A percentile compares a stretch with the other conserved stretches of the same genome.
phyloP scores from a whole-genome alignment of 1,140 invertebrate genomes.

The Stratiolaelaps scimitus region DNA sequence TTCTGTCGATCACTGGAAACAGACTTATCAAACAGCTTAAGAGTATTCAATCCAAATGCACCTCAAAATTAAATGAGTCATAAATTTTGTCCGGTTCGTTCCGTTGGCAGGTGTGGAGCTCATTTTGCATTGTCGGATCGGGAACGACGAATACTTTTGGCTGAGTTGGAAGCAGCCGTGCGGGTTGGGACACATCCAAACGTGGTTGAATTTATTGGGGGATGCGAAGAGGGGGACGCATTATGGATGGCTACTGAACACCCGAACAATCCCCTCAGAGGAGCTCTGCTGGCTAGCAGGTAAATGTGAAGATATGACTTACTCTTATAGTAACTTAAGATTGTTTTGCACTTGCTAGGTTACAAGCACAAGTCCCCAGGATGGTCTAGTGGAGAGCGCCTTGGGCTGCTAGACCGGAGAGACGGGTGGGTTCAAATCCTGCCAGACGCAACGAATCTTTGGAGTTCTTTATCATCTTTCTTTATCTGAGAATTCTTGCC shows the following conservation, averaged over 20 bases:
- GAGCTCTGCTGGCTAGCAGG: conserved; percentile 24
- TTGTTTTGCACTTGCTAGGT: conserved; percentile 30
- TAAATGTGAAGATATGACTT: conserved; percentile 3
- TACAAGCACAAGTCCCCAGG: background rate
- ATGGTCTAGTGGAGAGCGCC: too few relatives aligned
- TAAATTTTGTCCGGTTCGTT: too few relatives aligned
- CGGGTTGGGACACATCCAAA: conserved; percentile 54
- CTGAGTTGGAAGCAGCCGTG: conserved; percentile 58
- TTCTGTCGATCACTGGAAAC: too few relatives aligned
- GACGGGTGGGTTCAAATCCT: too few relatives aligned
- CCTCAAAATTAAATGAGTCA: too few relatives aligned
- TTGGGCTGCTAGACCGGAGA: too few relatives aligned
- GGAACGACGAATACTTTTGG: conserved; percentile 46
- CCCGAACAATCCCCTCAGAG: conserved; percentile 25
- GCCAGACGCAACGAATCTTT: too few relatives aligned
- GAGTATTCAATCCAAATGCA: too few relatives aligned
- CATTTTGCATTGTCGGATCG: conserved; percentile 32
- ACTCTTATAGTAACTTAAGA: too few relatives aligned
- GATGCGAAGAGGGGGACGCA: conserved; percentile 53
- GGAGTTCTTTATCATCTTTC: too few relatives aligned
- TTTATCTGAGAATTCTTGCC: too few relatives aligned
- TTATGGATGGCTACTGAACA: conserved; percentile 26
- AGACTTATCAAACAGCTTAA: too few relatives aligned
- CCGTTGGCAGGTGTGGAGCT: conserved; percentile 31
- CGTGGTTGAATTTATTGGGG: conserved; percentile 59